phyloP scores from a whole-genome alignment of 1,140 invertebrate genomes.

The Ganaspis sp. region DNA sequence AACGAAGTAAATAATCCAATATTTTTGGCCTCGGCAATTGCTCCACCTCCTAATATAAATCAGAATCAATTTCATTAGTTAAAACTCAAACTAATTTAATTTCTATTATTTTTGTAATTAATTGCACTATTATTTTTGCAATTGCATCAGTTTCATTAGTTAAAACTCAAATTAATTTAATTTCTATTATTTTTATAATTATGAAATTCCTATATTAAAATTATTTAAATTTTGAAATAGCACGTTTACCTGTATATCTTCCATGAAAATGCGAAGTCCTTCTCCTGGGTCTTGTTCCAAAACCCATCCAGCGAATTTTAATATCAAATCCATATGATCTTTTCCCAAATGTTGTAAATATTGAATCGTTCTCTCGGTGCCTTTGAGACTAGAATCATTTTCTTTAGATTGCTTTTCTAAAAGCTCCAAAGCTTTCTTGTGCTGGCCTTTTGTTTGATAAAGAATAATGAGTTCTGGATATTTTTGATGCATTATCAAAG shows the following conservation, averaged over 20 bases:
- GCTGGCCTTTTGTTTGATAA: conserved; percentile 95
- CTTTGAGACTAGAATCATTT: conserved; percentile 86
- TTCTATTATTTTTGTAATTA: no score
- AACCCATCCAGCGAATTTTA: conserved; percentile 97
- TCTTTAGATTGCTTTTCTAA: conserved; percentile 88
- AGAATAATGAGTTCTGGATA: conserved; percentile 96
- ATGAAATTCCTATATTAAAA: background rate
- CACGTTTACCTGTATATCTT: conserved; percentile 81
- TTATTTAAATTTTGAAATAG: background rate
- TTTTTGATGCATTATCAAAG: conserved; percentile 90
- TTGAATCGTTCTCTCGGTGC: conserved; percentile 88
- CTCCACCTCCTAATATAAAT: conserved; percentile 85
- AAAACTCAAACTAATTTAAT: background rate
- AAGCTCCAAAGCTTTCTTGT: conserved; percentile 93
- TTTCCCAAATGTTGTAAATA: conserved; percentile 94
- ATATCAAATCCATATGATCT: conserved; percentile 93
- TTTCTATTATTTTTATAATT: no score
- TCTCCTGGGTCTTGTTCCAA: conserved; percentile 90
- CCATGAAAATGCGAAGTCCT: conserved; percentile 95
- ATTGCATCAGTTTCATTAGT: conserved; percentile 64
- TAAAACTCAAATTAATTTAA: background rate
- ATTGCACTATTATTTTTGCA: no score
- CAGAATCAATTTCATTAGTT: background rate
- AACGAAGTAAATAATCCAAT: conserved; percentile 90
- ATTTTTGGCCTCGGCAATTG: conserved; percentile 91